Evolutionary conservation across 2,113 vertebrate species (phyloP).

Genomic region (Addax nasomaculatus): DNA sequence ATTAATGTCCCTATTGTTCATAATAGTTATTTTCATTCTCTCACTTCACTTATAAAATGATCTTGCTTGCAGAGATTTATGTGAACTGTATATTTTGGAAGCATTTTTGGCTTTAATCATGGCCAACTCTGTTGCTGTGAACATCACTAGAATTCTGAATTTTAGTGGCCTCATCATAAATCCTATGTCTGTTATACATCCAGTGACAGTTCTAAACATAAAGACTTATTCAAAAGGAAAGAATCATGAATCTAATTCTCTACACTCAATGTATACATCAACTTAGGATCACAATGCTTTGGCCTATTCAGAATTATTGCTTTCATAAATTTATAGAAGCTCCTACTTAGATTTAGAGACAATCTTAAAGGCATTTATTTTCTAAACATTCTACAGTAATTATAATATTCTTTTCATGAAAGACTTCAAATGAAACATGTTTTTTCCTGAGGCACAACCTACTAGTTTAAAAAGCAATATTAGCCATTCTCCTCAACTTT

Average conservation of each 20-base stretch:
- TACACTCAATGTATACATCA: background rate
- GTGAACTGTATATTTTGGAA: background rate
- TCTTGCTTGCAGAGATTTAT: slow-evolving; percentile 27
- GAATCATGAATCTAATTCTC: background rate
- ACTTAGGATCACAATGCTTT: background rate
- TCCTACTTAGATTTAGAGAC: background rate
- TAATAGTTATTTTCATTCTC: background rate
- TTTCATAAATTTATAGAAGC: background rate
- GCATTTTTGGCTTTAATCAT: background rate
- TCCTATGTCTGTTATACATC: slow-evolving; percentile 8
- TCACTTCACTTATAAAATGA: background rate
- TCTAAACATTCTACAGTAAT: background rate
- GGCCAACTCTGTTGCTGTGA: background rate
- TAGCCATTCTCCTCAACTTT: background rate
- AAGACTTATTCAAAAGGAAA: slow-evolving; percentile 14
- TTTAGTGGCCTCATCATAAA: slow-evolving; percentile 49
- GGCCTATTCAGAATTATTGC: background rate
- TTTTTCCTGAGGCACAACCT: background rate
- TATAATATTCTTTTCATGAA: background rate
- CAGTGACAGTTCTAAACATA: slow-evolving; percentile 13
- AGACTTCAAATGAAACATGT: background rate
- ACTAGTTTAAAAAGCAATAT: background rate
- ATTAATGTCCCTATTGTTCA: background rate
- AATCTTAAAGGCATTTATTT: background rate
- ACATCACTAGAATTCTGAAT: slow-evolving; percentile 29